Evolutionary conservation across 2,888 invertebrate genomes (phyloP), one percentile per base, ranked within the genome.

Genomic region (Pardosa pseudoannulata): DNA sequence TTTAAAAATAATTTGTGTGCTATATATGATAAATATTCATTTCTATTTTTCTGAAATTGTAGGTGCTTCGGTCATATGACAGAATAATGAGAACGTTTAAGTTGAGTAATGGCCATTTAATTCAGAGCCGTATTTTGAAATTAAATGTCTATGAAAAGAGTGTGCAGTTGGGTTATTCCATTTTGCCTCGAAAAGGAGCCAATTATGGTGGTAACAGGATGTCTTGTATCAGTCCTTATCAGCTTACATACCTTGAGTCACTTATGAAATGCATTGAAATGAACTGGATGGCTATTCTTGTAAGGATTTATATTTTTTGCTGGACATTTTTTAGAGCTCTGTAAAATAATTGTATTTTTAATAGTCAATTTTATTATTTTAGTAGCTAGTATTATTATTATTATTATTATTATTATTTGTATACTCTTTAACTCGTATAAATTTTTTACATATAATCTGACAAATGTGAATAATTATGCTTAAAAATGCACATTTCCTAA

Each of bases 241-340:
- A 91, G 87, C 88, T 92, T 76, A 92, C 94, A 6, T 92, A 93
- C 2, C 91, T 99, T 39, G 95, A 96, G 91, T 95, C 95, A 79
- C 91, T 99, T 78, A 94, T 95, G 23, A 95, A 96, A 89, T 97
- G 97, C 91, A 94, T 98, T 6, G 94, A 96, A 90, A 95, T 97
- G 94, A 96, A 96, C 90, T 99, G 98, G 96, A 94, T 99, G 92
- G 93, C 97, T 0, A 95, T 99, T 90, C 91, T 98, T 91, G 96
- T 97, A 90, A 93, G 93, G 91, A 65, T 41, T 19, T 13, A 62
- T 62, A 23, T 46, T 46, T 46, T 6, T 46, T 46, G 39, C 19
- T n/a, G n/a, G n/a, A n/a, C n/a, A n/a, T n/a, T n/a, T n/a, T n/a
- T n/a, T n/a, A n/a, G n/a, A n/a, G n/a, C n/a, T n/a, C n/a, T n/a